Evolutionary conservation across 2,113 vertebrate genomes (phyloP).

Genomic region (Lasiurus borealis): DNA sequence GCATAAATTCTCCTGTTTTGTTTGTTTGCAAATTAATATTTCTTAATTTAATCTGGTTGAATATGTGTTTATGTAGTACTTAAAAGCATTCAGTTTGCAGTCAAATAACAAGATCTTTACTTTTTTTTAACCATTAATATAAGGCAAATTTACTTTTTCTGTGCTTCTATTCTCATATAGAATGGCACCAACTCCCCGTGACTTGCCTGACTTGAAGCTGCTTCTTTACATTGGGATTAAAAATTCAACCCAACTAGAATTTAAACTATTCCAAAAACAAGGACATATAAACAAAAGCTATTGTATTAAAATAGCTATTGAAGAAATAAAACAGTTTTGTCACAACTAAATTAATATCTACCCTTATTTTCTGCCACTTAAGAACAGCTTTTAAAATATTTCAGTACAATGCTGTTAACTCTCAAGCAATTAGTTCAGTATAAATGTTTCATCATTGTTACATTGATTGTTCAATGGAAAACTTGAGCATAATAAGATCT

Average conservation of each 20-base stretch:
- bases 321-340: conserved; percentile 37
- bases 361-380: not conserved
- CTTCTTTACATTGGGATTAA: conserved; percentile 18
- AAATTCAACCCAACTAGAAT: conserved; percentile 27
- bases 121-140: conserved; percentile 27
- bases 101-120: conserved; percentile 15
- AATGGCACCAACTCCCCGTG: not conserved
- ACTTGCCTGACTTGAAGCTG: conserved; percentile 24
- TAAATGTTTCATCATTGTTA: conserved; percentile 48
- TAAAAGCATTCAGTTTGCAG: conserved; percentile 41
- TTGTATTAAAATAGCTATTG: not conserved
- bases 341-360: not conserved
- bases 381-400: conserved; percentile 46
- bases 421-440: conserved; percentile 42
- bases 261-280: conserved; percentile 55
- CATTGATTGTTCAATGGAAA: not conserved
- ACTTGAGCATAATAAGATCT: not conserved
- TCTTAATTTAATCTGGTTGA: conserved; percentile 10
- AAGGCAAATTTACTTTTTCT: conserved; percentile 10
- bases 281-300: not conserved
- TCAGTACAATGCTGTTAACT: conserved; percentile 49
- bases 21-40: conserved; percentile 19
- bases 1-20: not conserved
- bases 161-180: not conserved
- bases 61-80: conserved; percentile 46